phyloP scores from a whole-genome alignment of 2,797 vertebrate species.

The Acipenser oxyrinchus region DNA sequence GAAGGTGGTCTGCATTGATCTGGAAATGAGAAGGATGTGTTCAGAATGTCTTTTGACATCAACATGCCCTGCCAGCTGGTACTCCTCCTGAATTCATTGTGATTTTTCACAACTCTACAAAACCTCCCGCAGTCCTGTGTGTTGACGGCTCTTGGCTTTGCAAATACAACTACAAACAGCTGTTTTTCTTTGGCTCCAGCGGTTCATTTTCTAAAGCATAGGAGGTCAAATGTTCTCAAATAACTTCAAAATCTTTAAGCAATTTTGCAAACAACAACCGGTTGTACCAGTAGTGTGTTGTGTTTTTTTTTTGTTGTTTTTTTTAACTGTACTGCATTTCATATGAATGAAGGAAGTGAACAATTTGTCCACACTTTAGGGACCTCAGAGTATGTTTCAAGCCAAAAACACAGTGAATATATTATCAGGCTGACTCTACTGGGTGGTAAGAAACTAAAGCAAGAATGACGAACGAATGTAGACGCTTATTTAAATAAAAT shows the following conservation, averaged over 20 bases:
- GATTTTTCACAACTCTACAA: too few relatives aligned
- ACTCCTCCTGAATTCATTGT: too few relatives aligned
- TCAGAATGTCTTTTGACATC: too few relatives aligned
- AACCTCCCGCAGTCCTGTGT: too few relatives aligned
- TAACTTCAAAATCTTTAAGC: conserved; percentile 26
- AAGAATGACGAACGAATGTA: too few relatives aligned
- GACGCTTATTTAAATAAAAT: too few relatives aligned
- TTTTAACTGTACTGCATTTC: conserved; percentile 27
- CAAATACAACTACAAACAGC: conserved; percentile 16
- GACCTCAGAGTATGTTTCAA: conserved; percentile 22
- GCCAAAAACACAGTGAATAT: conserved; percentile 37
- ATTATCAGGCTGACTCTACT: conserved; percentile 32
- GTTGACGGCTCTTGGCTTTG: not conserved
- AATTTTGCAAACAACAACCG: conserved; percentile 23
- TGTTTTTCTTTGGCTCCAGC: conserved; percentile 12
- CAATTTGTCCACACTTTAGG: conserved; percentile 38
- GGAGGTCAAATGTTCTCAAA: conserved; percentile 27
- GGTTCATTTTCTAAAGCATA: not conserved
- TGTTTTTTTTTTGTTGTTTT: not conserved
- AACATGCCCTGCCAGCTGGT: too few relatives aligned
- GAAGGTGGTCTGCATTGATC: too few relatives aligned
- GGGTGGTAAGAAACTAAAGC: too few relatives aligned
- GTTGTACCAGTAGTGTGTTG: conserved; percentile 5
- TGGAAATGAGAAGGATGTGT: too few relatives aligned
- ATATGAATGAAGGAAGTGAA: conserved; percentile 36